These are phyloP conservation scores for Eupithecia inturbata DNA, from an alignment of 2,888 invertebrate species.

Conservation along the genomic window DNA sequence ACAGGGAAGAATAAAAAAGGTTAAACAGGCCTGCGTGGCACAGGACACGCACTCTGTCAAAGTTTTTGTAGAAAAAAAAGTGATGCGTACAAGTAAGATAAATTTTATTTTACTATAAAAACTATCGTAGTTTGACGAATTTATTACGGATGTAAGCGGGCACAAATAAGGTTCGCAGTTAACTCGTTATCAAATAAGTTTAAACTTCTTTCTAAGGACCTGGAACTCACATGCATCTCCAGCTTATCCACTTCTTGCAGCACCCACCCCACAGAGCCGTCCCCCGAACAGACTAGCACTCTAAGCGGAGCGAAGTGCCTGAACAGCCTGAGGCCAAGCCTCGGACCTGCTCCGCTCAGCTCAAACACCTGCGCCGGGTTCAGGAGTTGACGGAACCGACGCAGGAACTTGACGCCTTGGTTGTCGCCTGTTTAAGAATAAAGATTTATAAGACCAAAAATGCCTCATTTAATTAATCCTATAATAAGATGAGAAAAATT, in stretches of 20 bases:
- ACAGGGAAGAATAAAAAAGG: neutral
- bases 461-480: neutral
- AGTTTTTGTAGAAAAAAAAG: no score
- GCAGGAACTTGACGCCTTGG: conserved; percentile 97
- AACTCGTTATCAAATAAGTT: no score
- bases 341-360: conserved; percentile 94
- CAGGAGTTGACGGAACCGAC: conserved; percentile 96
- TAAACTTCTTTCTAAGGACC: neutral
- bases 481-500: neutral
- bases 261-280: conserved; percentile 99
- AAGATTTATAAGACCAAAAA: neutral
- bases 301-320: conserved; percentile 97
- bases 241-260: conserved; percentile 97
- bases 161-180: no score
- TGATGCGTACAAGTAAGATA: no score
- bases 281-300: conserved; percentile 98
- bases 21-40: no score
- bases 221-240: conserved; percentile 91
- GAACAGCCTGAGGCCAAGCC: conserved; percentile 93
- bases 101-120: no score
- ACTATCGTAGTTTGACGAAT: no score
- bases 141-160: no score
- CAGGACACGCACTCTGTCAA: no score
- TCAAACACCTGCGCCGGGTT: conserved; percentile 99
- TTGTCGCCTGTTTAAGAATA: conserved; percentile 90